Evolutionary conservation across 2,888 invertebrate genomes (phyloP).

Genomic region (Macrophya alboannulata): DNA sequence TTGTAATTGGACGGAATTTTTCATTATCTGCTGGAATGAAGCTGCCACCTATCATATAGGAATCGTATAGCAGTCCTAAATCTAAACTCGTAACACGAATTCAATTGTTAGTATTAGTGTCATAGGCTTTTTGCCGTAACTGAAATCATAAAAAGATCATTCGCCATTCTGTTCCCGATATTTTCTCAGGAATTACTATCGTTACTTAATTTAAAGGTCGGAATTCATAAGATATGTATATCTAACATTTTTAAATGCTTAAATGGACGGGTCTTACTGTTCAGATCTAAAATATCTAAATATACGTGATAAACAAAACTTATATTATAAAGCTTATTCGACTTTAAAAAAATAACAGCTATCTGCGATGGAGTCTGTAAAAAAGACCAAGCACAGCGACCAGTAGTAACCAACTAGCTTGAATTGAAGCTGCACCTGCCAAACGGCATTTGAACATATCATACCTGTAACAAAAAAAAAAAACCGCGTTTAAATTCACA

Average conservation of each 20-base stretch:
- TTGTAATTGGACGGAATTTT: constrained; percentile 9
- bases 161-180: not conserved
- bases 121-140: not conserved
- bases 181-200: not conserved
- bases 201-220: not conserved
- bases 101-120: not conserved
- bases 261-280: not conserved
- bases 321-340: not conserved
- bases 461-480: constrained; percentile 80
- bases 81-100: not conserved
- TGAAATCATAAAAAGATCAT: not conserved
- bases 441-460: constrained; percentile 96
- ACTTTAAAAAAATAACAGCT: constrained; percentile 23
- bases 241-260: not conserved
- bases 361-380: constrained; percentile 65
- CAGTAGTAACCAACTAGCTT: constrained; percentile 81
- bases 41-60: not conserved
- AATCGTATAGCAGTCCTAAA: not conserved
- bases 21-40: not conserved
- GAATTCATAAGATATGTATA: not conserved
- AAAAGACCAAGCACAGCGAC: constrained; percentile 67
- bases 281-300: constrained; percentile 29
- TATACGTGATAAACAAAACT: not conserved
- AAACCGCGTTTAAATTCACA: not conserved
- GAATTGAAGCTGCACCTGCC: constrained; percentile 89